Percentiles rank a stretch among this genome's conserved stretches.
These are phyloP conservation scores for Tetramorium bicarinatum DNA, from an alignment of 2,888 invertebrate genomes.

Conservation along the genomic window DNA sequence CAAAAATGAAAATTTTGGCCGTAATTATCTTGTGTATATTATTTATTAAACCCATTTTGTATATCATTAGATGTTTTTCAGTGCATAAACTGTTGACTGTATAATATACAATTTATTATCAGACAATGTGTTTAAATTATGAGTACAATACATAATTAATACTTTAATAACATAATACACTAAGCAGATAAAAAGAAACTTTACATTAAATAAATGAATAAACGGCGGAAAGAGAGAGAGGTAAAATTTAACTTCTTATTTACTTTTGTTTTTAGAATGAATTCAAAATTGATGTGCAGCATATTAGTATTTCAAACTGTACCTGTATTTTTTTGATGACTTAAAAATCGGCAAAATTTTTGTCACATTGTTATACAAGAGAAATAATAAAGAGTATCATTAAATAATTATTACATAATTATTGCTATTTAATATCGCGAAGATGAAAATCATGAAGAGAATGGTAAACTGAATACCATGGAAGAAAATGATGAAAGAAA, in stretches of 20 bases:
- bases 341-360: not conserved
- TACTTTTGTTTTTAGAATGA: not conserved
- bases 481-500: constrained; percentile 36
- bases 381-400: not conserved
- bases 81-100: not conserved
- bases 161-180: not conserved
- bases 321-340: not conserved
- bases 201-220: not conserved
- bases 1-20: constrained; percentile 3
- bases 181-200: not conserved
- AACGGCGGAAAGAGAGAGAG: not conserved
- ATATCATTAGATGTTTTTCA: not conserved
- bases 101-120: not conserved
- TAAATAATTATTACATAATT: not conserved
- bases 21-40: not conserved
- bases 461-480: not conserved
- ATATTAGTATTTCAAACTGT: not conserved
- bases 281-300: not conserved
- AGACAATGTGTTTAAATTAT: not conserved
- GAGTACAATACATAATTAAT: not conserved
- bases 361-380: not conserved
- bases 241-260: not conserved
- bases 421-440: not conserved
- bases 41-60: not conserved
- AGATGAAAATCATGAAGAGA: constrained; percentile 18